Evolutionary conservation across 92 coral and sea anemone species (phyloP).

Genomic region (Parazoanthus darwini): DNA sequence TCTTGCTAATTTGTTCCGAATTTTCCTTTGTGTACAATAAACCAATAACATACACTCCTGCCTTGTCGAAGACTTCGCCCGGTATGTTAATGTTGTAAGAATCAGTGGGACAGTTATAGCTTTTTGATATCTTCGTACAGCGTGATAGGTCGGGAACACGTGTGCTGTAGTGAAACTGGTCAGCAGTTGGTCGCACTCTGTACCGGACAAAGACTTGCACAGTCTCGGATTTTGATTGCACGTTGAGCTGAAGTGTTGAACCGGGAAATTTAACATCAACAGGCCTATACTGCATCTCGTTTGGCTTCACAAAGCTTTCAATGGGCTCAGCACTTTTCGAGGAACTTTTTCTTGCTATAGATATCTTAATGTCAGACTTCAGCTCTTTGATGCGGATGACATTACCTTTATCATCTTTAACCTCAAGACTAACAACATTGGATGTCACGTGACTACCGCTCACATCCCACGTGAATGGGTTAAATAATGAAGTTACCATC

Average conservation of each 20-base stretch:
- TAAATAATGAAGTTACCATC: slow-evolving; percentile 61
- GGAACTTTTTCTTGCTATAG: slow-evolving; percentile 43
- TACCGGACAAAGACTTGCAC: slow-evolving; percentile 49
- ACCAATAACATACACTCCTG: slow-evolving; percentile 73
- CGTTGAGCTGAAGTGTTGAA: slow-evolving; percentile 46
- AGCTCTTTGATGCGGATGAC: slow-evolving; percentile 51
- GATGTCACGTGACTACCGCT: slow-evolving; percentile 57
- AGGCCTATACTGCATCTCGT: slow-evolving; percentile 63
- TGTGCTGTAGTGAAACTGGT: slow-evolving; percentile 36
- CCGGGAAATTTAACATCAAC: slow-evolving; percentile 51
- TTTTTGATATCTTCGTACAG: slow-evolving; percentile 28
- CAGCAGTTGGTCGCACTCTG: slow-evolving; percentile 57
- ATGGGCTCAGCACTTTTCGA: slow-evolving; percentile 14
- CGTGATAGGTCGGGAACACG: slow-evolving; percentile 50
- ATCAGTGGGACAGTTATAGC: slow-evolving; percentile 22
- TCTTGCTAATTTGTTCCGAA: not conserved
- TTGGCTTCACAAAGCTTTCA: slow-evolving; percentile 64
- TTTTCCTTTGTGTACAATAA: slow-evolving; percentile 38
- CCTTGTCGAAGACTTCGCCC: slow-evolving; percentile 8
- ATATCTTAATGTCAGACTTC: slow-evolving; percentile 54
- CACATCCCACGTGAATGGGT: slow-evolving; percentile 78
- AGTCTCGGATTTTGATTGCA: slow-evolving; percentile 2
- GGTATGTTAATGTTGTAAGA: slow-evolving; percentile 42
- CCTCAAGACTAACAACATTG: slow-evolving; percentile 54
- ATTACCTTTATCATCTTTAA: slow-evolving; percentile 58